Evolutionary conservation across 2,113 vertebrate species (phyloP), one percentile per base, ranked within the genome.

Genomic region (Hippocampus barbouri): DNA sequence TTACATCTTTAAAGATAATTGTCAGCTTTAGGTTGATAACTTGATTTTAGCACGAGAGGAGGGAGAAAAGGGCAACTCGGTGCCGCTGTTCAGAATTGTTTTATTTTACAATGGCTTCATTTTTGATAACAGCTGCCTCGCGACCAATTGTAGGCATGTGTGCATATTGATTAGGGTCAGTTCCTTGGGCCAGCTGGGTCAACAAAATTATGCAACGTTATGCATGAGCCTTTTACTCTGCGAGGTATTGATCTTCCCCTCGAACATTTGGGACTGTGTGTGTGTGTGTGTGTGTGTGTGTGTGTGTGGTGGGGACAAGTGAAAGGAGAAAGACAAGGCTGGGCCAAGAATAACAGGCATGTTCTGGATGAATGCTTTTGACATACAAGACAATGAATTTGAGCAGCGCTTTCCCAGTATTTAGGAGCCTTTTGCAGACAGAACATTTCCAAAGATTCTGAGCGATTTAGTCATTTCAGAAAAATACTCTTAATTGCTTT

Each of bases 361-460:
- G 74, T 84, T 85, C 79, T 86, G 80, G 78, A 87, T 84, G 82
- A 88, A 71, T 72, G 77, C 80, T 83, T 83, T 74, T 89, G 79
- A 86, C 81, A 81, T 82, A 74, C 81, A 85, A 85, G 75, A 66
- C 56, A 76, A 83, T 89, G 70, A 72, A 65, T 81, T 73, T 75
- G 68, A 73, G 74, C 84, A 77, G 73, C 68, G 73, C 45, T 15
- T 74, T 82, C 71, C 63, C 69, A 68, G 53, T 64, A 40, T 69
- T 41, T n/a, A 12, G 40, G 38, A 43, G 62, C 0, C 20, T 65
- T 56, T 21, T 63, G 34, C 20, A 15, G 10, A 41, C 61, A 47
- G 41, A 43, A 23, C 27, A 43, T 71, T 74, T 69, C 66, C 74
- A 59, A 74, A 86, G 68, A 77, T 77, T 81, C 71, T 67, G 1